phyloP scores from a whole-genome alignment of 2,888 invertebrate genomes.

The Taphrorychus bicolor region DNA sequence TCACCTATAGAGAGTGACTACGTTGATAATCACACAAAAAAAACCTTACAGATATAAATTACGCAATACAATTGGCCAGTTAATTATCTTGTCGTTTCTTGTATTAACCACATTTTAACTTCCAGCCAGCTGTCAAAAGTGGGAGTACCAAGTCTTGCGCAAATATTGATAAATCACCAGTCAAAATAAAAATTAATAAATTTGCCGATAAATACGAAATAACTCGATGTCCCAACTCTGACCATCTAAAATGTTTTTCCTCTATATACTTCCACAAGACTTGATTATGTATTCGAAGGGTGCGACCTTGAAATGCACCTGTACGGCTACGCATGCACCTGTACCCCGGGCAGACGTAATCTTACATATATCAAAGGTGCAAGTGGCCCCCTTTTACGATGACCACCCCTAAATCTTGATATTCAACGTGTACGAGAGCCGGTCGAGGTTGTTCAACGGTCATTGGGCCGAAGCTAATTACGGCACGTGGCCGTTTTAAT shows the following conservation, averaged over 20 bases:
- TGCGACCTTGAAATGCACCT: conserved; percentile 56
- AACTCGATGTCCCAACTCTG: too few species aligned
- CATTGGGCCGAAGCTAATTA: conserved; percentile 7
- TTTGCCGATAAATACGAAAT: too few species aligned
- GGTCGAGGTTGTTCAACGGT: not conserved
- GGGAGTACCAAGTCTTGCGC: not conserved
- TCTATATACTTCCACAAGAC: not conserved
- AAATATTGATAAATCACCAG: not conserved
- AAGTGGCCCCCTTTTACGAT: conserved; percentile 29
- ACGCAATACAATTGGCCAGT: not conserved
- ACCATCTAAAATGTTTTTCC: too few species aligned
- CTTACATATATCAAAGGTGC: conserved; percentile 34
- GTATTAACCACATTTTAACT: not conserved
- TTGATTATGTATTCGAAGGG: conserved; percentile 16
- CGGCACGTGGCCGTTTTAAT: conserved; percentile 4
- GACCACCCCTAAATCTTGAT: conserved; percentile 37
- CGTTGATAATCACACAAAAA: conserved; percentile 30
- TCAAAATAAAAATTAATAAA: too few species aligned
- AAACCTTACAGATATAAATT: not conserved
- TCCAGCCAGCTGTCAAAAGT: not conserved
- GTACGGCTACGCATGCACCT: conserved; percentile 55
- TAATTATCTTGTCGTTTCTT: not conserved
- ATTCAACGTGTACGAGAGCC: not conserved
- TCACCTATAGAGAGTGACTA: too few species aligned
- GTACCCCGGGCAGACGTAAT: conserved; percentile 45